A percentile compares a stretch with the other conserved stretches of the same genome.
Conservation (phyloP, 2,113 vertebrate species). For the Vulpes lagopus region DNA sequence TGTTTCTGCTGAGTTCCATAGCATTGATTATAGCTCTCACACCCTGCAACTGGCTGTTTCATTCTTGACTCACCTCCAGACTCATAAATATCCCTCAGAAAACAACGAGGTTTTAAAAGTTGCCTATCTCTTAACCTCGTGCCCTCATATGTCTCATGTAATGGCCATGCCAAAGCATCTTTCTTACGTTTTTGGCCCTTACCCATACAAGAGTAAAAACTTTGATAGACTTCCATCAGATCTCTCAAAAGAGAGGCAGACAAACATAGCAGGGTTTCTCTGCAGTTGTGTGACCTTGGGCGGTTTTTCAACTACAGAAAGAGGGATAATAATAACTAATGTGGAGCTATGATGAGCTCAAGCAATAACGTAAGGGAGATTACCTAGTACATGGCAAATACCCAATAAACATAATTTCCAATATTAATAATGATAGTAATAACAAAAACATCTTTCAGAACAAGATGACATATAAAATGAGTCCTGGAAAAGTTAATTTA, state of each 20-base stretch:
- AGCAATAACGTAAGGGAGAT: neutral
- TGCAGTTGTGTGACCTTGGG: neutral
- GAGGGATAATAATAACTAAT: neutral
- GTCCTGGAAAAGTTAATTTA: slow-evolving; percentile 48
- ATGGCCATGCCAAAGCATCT: neutral
- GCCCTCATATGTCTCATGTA: neutral
- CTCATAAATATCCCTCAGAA: slow-evolving; percentile 67
- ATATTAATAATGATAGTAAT: neutral
- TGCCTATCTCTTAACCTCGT: slow-evolving; percentile 44
- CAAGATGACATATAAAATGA: slow-evolving; percentile 61
- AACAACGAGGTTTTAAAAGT: slow-evolving; percentile 60
- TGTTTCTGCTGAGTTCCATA: slow-evolving; percentile 51
- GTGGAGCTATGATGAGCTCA: neutral
- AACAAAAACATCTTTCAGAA: slow-evolving; percentile 37
- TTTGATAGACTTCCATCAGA: neutral
- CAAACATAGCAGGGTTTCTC: neutral
- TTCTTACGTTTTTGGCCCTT: neutral
- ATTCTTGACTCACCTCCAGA: slow-evolving; percentile 75
- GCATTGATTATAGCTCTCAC: slow-evolving; percentile 75
- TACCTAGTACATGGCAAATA: neutral
- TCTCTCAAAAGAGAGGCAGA: slow-evolving; percentile 46
- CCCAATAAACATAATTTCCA: neutral
- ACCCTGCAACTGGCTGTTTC: slow-evolving; percentile 50
- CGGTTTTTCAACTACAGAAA: neutral
- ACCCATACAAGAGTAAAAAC: neutral